Evolutionary conservation across 2,797 vertebrate genomes (phyloP).

Genomic region (Liparis tanakae): DNA sequence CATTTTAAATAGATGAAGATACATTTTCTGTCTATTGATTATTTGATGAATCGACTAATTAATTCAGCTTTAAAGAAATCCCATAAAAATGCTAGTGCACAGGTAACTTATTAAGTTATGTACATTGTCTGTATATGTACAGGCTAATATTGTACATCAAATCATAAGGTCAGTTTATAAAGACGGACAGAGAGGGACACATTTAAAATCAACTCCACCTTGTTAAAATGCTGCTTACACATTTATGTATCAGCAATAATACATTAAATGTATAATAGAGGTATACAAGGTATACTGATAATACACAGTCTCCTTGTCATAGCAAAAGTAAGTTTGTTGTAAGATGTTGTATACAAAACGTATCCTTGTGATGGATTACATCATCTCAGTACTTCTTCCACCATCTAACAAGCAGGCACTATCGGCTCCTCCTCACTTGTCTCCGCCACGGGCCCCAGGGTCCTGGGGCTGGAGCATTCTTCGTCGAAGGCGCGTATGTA

Average conservation of each 20-base stretch:
- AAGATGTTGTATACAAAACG: not conserved
- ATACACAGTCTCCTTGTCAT: not conserved
- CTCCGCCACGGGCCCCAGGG: conserved; percentile 67
- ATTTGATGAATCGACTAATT: not conserved
- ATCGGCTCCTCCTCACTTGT: conserved; percentile 73
- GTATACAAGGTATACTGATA: not conserved
- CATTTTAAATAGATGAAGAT: not conserved
- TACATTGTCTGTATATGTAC: not conserved
- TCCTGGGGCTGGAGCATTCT: conserved; percentile 75
- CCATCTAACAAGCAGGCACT: not conserved
- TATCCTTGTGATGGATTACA: not conserved
- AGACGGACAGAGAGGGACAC: not conserved
- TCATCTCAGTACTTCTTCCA: not conserved
- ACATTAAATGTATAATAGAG: not conserved
- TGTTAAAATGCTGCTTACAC: conserved; percentile 9
- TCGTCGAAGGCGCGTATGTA: conserved; percentile 78
- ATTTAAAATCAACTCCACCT: not conserved
- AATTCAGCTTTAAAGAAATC: not conserved
- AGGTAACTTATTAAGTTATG: not conserved
- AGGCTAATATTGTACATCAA: not conserved
- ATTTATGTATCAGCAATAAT: not conserved
- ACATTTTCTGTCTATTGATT: not conserved
- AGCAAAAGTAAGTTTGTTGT: not conserved
- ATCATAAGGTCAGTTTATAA: not conserved
- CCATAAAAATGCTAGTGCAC: not conserved